These are phyloP conservation scores for Chunga burmeisteri DNA, from an alignment of 2,113 vertebrate genomes.

Conservation along the genomic window DNA sequence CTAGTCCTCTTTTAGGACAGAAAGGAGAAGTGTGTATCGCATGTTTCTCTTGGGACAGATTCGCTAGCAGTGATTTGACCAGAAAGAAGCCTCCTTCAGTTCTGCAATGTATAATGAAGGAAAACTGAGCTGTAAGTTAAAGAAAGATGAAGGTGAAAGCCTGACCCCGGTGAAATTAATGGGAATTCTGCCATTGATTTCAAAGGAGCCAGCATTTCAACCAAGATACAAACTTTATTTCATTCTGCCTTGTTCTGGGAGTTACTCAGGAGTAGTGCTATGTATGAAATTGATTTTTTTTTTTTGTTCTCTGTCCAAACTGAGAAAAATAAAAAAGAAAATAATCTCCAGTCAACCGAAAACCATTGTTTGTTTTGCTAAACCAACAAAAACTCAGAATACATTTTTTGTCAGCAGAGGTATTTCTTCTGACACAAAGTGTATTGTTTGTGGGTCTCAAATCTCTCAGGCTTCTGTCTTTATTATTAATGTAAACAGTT, in stretches of 20 bases:
- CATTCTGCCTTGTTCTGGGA: not conserved
- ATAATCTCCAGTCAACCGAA: not conserved
- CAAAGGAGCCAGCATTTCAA: not conserved
- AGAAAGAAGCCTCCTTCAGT: conserved; percentile 3
- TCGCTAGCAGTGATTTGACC: conserved; percentile 18
- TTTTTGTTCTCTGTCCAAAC: not conserved
- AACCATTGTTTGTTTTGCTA: conserved; percentile 19
- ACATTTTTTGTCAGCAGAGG: conserved; percentile 4
- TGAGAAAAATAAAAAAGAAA: not conserved
- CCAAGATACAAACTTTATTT: conserved; percentile 13
- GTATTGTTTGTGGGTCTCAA: not conserved
- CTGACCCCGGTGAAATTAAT: conserved; percentile 22
- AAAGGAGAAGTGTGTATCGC: not conserved
- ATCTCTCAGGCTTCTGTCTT: conserved; percentile 22
- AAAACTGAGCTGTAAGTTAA: conserved; percentile 32
- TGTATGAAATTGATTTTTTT: not conserved
- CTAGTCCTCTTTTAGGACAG: not conserved
- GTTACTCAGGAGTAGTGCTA: not conserved
- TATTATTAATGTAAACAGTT: conserved; percentile 19
- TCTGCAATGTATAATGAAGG: conserved; percentile 14
- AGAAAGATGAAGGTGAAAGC: conserved; percentile 38
- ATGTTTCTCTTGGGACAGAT: conserved; percentile 40
- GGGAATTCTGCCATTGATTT: conserved; percentile 42
- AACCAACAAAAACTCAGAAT: conserved; percentile 22
- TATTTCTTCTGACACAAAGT: conserved; percentile 32